Evolutionary conservation across 2,113 vertebrate genomes (phyloP).

Genomic region (Holacanthus passer): DNA sequence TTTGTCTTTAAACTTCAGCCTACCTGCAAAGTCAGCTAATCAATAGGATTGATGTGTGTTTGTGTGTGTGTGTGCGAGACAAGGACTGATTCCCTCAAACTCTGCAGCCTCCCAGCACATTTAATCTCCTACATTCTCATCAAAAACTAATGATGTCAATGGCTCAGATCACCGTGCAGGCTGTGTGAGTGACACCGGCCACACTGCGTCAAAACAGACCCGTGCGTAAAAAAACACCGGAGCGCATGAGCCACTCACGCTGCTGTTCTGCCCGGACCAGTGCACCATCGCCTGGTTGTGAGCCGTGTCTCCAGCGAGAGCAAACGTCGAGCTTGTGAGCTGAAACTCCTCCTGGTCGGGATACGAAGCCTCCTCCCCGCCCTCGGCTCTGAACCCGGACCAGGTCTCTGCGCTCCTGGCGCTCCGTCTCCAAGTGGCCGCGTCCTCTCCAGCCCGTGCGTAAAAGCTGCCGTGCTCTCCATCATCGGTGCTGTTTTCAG

Average conservation of each 20-base stretch:
- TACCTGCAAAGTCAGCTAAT: constrained; percentile 34
- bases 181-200: constrained; percentile 32
- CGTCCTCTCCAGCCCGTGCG: too few relatives aligned
- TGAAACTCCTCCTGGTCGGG: constrained; percentile 86
- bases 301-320: constrained; percentile 89
- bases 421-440: constrained; percentile 51
- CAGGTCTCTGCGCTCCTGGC: constrained; percentile 78
- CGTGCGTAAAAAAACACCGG: constrained; percentile 65
- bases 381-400: constrained; percentile 67
- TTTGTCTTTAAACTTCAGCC: constrained; percentile 12
- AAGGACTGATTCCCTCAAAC: constrained; percentile 16
- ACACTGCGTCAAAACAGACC: constrained; percentile 75
- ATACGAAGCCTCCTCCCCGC: constrained; percentile 76
- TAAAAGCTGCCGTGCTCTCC: background rate
- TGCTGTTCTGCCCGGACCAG: constrained; percentile 94
- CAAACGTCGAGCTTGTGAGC: constrained; percentile 88
- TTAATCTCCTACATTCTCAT: background rate
- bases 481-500: constrained; percentile 11
- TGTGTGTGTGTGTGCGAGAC: background rate
- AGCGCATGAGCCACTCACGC: constrained; percentile 84
- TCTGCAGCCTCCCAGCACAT: constrained; percentile 32
- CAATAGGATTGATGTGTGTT: constrained; percentile 15
- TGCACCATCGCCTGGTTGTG: constrained; percentile 88
- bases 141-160: constrained; percentile 5
- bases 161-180: background rate